Percentiles rank a stretch among this genome's conserved stretches.
These are phyloP conservation scores for Sinodicranocentrus sp. DNA, from an alignment of 2,888 invertebrate genomes.

Conservation along the genomic window DNA sequence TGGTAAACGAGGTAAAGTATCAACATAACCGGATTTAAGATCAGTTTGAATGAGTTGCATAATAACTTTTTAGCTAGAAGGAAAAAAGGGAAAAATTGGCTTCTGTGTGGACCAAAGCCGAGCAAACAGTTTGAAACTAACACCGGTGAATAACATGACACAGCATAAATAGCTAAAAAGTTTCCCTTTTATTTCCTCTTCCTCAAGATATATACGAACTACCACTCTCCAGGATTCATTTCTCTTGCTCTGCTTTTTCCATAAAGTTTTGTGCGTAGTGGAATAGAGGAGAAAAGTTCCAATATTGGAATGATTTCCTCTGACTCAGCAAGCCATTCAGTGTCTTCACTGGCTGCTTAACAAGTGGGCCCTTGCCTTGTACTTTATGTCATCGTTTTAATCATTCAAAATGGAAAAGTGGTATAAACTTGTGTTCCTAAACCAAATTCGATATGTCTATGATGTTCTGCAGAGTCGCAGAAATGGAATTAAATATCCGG, in stretches of 20 bases:
- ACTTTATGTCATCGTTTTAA: conserved; percentile 1
- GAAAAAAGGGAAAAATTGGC: conserved; percentile 4
- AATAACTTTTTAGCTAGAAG: conserved; percentile 17
- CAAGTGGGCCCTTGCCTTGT: neutral
- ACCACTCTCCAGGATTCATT: neutral
- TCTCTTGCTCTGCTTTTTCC: neutral
- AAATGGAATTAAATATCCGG: no score
- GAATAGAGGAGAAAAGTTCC: conserved; percentile 14
- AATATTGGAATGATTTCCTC: conserved; percentile 28
- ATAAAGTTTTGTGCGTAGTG: conserved; percentile 28
- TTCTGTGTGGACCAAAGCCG: no score
- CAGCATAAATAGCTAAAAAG: conserved; percentile 32
- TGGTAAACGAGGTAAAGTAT: conserved; percentile 36
- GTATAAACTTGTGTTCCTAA: neutral
- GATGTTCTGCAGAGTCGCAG: no score
- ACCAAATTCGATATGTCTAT: no score
- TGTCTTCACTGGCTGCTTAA: neutral
- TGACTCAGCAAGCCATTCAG: conserved; percentile 29
- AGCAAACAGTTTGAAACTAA: conserved; percentile 28
- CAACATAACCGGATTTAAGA: conserved; percentile 37
- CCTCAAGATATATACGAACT: conserved; percentile 7
- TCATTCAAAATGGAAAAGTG: conserved; percentile 1
- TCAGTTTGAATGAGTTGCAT: conserved; percentile 42
- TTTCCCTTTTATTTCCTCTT: conserved; percentile 41
- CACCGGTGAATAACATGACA: conserved; percentile 16